Base-by-base conservation (phyloP, 2,113 vertebrate species). In the Ciconia boyciana region DNA sequence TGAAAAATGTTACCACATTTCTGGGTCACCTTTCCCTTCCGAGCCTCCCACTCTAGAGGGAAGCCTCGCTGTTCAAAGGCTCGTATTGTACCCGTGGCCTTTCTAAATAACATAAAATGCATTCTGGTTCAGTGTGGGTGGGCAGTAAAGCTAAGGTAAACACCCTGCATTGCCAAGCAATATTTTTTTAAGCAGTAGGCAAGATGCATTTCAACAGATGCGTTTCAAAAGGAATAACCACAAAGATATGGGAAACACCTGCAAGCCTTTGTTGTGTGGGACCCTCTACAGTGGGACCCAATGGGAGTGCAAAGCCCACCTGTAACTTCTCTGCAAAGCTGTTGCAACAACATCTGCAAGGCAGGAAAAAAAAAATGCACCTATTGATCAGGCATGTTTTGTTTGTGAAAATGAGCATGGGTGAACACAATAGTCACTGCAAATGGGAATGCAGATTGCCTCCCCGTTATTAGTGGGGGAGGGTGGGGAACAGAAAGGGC, bases 131-230 rank as follows among this genome's bases (percentile, higher is more conserved):
- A 0, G 34, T 2, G 71, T 95, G 96, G 94, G 94, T 97, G 96
- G 96, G 89, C 94, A 87, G 61, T 49, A 54, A 51, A 79, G 32
- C 32, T 4, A 89, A 93, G 70, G 52, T 21, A 96, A 97, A 96
- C 90, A 95, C 16, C 8, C 57, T 2, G 5, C 26, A 0, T 62
- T 70, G 94, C 95, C 89, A 93, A 68, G 48, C 2, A 3, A 4
- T 41, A 18, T 16, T 86, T 89, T 31, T 51, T 34, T 13, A 70
- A 95, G 91, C 78, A 32, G 55, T 32, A 43, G 84, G 83, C 43
- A 78, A 68, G 89, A 79, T 81, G 76, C 54, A 24, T 83, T 87
- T 69, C 65, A 60, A 64, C 52, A 64, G 83, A 83, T 88, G 83
- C 2, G 0, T 69, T 61, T 70, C n/a, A 49, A 69, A 62, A 84